A percentile compares a stretch with the other conserved stretches of the same genome.
phyloP scores from a whole-genome alignment of 2,888 invertebrate genomes.

The Euplexia lucipara region DNA sequence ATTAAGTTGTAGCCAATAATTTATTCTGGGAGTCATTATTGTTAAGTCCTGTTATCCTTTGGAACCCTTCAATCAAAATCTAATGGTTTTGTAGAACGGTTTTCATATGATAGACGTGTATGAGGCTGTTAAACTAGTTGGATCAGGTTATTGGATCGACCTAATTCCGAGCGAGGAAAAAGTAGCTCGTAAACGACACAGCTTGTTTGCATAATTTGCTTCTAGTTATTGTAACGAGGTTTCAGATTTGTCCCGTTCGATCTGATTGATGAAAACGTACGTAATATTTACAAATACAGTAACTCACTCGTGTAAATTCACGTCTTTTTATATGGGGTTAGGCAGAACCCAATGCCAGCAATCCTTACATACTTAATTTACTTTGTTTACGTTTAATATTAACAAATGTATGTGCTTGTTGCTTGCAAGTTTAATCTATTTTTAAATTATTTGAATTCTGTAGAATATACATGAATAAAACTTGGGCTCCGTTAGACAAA shows the following conservation, averaged over 20 bases:
- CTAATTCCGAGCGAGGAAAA: slow-evolving; percentile 17
- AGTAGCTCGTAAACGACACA: slow-evolving; percentile 20
- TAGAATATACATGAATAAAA: no score
- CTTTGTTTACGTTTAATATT: no score
- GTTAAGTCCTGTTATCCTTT: slow-evolving; percentile 15
- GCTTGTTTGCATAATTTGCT: slow-evolving; percentile 42
- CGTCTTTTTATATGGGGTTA: no score
- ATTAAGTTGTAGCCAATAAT: slow-evolving; percentile 60
- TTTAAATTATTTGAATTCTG: no score
- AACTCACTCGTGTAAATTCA: no score
- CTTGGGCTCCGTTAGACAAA: no score
- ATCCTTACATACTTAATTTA: no score
- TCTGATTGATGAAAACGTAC: slow-evolving; percentile 21
- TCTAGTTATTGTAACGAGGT: slow-evolving; percentile 30
- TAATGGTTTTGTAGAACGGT: slow-evolving; percentile 22
- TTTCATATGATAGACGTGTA: slow-evolving; percentile 15
- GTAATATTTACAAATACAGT: background rate
- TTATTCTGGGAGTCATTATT: slow-evolving; percentile 51
- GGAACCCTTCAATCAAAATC: slow-evolving; percentile 43
- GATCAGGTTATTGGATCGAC: slow-evolving; percentile 33
- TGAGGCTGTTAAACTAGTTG: slow-evolving; percentile 5
- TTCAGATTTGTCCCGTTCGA: slow-evolving; percentile 6
- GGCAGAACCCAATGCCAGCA: no score
- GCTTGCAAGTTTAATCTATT: no score
- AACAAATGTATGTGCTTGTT: no score